Evolutionary conservation across 2,113 vertebrate species (phyloP).

Genomic region (Agapornis roseicollis): DNA sequence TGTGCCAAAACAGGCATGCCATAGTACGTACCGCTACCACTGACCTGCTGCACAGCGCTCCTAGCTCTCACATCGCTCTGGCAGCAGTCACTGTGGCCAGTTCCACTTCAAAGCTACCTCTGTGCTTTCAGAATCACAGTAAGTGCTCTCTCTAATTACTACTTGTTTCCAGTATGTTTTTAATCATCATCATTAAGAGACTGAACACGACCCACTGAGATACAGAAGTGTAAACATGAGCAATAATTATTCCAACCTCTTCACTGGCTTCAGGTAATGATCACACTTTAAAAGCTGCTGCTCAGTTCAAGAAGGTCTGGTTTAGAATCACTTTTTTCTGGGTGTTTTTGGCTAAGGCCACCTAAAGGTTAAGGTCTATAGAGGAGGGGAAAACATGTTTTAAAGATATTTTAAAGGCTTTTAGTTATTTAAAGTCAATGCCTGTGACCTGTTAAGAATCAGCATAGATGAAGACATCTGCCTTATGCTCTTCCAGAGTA

Average conservation of each 20-base stretch:
- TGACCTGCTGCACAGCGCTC: neutral
- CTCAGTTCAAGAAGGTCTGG: neutral
- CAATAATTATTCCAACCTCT: constrained; percentile 40
- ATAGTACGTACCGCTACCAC: neutral
- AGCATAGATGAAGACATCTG: constrained; percentile 44
- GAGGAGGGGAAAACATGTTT: neutral
- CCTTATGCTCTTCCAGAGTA: constrained; percentile 12
- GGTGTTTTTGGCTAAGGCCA: neutral
- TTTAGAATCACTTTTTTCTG: neutral
- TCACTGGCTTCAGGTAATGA: constrained; percentile 12
- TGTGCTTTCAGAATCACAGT: neutral
- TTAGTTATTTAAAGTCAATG: constrained; percentile 30
- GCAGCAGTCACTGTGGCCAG: neutral
- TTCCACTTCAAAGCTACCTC: constrained; percentile 44
- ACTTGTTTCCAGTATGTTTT: constrained; percentile 2
- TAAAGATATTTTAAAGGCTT: constrained; percentile 36
- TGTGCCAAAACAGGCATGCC: neutral
- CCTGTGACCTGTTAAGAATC: constrained; percentile 9
- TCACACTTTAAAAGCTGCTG: neutral
- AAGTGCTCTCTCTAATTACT: constrained; percentile 36
- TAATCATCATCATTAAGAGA: constrained; percentile 52
- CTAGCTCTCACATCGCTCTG: neutral
- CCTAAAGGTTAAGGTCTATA: neutral
- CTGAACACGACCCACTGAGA: neutral
- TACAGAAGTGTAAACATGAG: constrained; percentile 12